phyloP scores from a whole-genome alignment of 1,140 invertebrate genomes.

The Phenacoccus solenopsis region DNA sequence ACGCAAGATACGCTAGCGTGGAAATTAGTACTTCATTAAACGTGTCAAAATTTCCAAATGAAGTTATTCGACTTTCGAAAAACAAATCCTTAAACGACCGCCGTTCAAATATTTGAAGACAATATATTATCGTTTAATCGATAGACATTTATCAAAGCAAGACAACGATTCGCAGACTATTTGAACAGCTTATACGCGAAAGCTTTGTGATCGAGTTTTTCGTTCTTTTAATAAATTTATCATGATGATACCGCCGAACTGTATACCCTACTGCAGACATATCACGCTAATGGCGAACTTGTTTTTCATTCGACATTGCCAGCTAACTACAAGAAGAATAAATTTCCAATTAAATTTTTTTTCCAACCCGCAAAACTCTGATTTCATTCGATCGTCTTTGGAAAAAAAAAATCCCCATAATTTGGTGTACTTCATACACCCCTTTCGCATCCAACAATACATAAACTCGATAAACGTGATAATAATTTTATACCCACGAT shows the following conservation, averaged over 20 bases:
- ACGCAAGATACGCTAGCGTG: not conserved
- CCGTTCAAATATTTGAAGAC: constrained; percentile 10
- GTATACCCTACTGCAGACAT: not conserved
- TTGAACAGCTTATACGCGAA: constrained; percentile 7
- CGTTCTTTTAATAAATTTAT: constrained; percentile 11
- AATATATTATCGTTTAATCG: not conserved
- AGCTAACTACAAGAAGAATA: no score
- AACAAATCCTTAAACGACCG: not conserved
- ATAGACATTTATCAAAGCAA: constrained; percentile 6
- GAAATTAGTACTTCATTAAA: not conserved
- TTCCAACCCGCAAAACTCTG: no score
- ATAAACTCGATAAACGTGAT: no score
- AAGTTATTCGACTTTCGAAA: not conserved
- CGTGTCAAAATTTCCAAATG: not conserved
- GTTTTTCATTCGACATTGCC: not conserved
- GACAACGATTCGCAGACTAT: constrained; percentile 3
- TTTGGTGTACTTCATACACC: no score
- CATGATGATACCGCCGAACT: not conserved
- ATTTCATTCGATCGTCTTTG: no score
- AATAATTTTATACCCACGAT: no score
- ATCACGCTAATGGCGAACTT: not conserved
- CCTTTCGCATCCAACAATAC: no score
- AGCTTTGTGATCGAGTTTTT: not conserved
- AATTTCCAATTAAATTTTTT: no score
- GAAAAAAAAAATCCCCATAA: no score